Evolutionary conservation across 64 coral and sea anemone genomes (phyloP).

Genomic region (Porites lutea): DNA sequence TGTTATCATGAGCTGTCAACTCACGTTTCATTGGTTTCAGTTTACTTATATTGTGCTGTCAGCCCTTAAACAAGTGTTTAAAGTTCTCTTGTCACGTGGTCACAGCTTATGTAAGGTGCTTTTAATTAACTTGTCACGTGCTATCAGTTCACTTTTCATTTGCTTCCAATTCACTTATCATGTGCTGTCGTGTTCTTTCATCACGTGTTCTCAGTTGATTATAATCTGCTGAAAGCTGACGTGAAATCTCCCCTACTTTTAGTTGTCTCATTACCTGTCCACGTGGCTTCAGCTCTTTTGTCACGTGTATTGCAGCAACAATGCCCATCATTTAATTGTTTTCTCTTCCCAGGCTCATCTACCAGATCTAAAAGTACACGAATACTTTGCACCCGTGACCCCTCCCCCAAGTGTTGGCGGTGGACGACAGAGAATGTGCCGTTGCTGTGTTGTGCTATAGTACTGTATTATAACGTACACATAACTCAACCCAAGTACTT

Average conservation of each 20-base stretch:
- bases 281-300: no score
- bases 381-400: slow-evolving; percentile 98
- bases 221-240: no score
- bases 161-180: no score
- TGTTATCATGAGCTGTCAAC: neutral
- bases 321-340: neutral
- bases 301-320: neutral
- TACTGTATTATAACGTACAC: slow-evolving; percentile 4
- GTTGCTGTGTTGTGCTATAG: slow-evolving; percentile 95
- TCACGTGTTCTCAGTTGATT: no score
- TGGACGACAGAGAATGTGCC: slow-evolving; percentile 95
- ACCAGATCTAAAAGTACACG: slow-evolving; percentile 90
- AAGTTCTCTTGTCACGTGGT: no score
- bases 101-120: no score
- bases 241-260: no score
- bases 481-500: neutral
- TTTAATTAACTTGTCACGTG: no score
- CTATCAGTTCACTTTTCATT: no score
- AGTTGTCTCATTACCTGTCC: no score
- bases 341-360: slow-evolving; percentile 73
- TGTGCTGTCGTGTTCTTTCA: no score
- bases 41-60: neutral
- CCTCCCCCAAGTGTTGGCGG: slow-evolving; percentile 97
- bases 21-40: neutral
- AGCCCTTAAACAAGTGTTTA: no score